A percentile compares a stretch with the other conserved stretches of the same genome.
Evolutionary conservation across 1,140 invertebrate species (phyloP).

Genomic region (Pollicipes pollicipes): DNA sequence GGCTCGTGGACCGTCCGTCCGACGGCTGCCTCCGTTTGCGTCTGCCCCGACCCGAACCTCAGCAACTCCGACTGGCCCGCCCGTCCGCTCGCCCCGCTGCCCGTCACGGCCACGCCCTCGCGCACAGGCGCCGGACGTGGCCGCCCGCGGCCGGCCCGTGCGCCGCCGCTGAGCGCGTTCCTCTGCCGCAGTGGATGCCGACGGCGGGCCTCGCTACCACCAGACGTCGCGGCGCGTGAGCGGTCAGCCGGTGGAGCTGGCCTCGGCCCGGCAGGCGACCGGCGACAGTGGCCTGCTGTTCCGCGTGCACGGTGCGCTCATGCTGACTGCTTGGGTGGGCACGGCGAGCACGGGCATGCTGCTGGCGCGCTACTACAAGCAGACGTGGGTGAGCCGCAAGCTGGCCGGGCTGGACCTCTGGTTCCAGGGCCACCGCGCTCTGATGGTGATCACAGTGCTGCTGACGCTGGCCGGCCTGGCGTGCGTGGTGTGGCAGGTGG

Average conservation of each 20-base stretch:
- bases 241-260: slow-evolving; percentile 33
- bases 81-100: no score
- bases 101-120: no score
- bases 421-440: slow-evolving; percentile 38
- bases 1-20: no score
- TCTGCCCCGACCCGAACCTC: no score
- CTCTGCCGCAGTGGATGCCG: slow-evolving; percentile 30
- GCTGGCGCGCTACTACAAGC: slow-evolving; percentile 73
- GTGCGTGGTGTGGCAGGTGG: background rate
- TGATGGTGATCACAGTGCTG: background rate
- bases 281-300: slow-evolving; percentile 47
- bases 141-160: no score
- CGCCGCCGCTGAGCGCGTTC: no score
- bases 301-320: slow-evolving; percentile 63
- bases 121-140: no score
- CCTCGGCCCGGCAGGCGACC: slow-evolving; percentile 25
- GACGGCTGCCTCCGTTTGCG: no score
- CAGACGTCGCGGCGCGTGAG: slow-evolving; percentile 39
- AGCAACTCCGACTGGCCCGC: no score
- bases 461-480: background rate
- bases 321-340: slow-evolving; percentile 80
- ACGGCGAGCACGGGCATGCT: slow-evolving; percentile 76
- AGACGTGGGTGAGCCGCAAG: slow-evolving; percentile 65
- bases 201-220: slow-evolving; percentile 43
- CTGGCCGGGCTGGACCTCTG: slow-evolving; percentile 76